phyloP scores from a whole-genome alignment of 2,113 vertebrate species.

The Ptilorrhoa leucosticta region DNA sequence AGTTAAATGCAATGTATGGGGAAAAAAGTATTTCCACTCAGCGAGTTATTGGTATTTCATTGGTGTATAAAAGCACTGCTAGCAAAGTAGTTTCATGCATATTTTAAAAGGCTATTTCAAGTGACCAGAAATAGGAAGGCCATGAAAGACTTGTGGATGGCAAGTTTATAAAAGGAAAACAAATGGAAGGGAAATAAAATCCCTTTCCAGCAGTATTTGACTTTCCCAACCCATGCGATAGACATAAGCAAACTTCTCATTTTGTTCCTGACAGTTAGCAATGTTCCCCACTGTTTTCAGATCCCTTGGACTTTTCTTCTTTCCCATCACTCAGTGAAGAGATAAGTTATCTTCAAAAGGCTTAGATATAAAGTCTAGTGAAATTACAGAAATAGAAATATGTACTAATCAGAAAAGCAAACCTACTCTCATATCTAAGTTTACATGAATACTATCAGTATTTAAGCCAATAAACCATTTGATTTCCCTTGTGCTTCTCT shows the following conservation, averaged over 20 bases:
- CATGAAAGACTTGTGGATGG: not conserved
- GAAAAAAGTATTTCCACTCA: not conserved
- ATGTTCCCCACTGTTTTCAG: not conserved
- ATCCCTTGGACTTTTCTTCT: not conserved
- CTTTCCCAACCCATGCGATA: not conserved
- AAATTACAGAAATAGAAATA: not conserved
- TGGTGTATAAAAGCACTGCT: not conserved
- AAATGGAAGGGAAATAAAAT: not conserved
- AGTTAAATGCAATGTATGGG: not conserved
- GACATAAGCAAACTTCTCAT: not conserved
- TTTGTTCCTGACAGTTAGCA: not conserved
- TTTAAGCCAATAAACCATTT: not conserved
- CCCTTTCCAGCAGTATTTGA: not conserved
- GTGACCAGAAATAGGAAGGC: not conserved
- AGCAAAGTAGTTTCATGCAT: not conserved
- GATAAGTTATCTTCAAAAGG: not conserved
- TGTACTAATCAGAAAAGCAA: not conserved
- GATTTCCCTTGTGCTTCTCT: not conserved
- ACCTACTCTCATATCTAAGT: not conserved
- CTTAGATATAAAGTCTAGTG: not conserved
- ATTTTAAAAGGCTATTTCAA: constrained; percentile 9
- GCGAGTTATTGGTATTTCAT: not conserved
- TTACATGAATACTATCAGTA: not conserved
- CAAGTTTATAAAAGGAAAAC: not conserved
- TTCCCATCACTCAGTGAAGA: not conserved